Base-by-base conservation (phyloP, 92 coral and sea anemone species). In the Siderastrea siderea region DNA sequence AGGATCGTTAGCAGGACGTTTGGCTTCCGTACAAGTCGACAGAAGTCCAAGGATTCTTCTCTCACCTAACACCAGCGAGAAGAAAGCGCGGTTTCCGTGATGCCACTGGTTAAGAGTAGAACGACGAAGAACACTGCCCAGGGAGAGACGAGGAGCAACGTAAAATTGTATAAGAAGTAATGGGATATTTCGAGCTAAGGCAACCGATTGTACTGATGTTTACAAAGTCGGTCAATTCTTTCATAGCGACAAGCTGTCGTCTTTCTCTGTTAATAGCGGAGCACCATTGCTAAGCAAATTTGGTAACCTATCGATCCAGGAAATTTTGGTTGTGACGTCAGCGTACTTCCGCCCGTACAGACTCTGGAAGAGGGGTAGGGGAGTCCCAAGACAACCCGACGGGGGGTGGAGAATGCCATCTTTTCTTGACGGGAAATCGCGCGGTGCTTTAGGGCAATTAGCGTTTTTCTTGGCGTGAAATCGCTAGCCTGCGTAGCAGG, bases 31-130 rank as follows among this genome's bases (percentile, higher is more conserved):
- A 51, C 68, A 13, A 75, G 58, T 26, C 38, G n/a, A 44, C 48
- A 12, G 91, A 91, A 58, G 75, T 85, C 58, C 72, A 62, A 48
- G 71, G 90, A 2, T 85, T 78, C 78, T 85, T 90, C 51, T 91
- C 94, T 47, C 86, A 81, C 65, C 46, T 92, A 16, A 87, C 94
- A 46, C 74, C 90, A 54, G 48, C 91, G 53, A 84, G 90, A 72
- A 59, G 90, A 81, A 92, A 84, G 73, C 71, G 53, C 57, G 77
- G 71, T 80, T 79, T 13, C 5, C 74, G 10, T 17, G 85, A 38
- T 47, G 81, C 47, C 79, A 64, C 65, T 13, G 9, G 60, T 44
- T 74, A 83, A 14, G 90, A 90, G 4, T 83, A 53, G 14, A 58
- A 78, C 63, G 90, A 79, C 57, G 85, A 49, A 19, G 86, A 72